A percentile compares a stretch with the other conserved stretches of the same genome.
Evolutionary conservation across 2,113 vertebrate genomes (phyloP).

Genomic region (Cyanocitta stelleri): DNA sequence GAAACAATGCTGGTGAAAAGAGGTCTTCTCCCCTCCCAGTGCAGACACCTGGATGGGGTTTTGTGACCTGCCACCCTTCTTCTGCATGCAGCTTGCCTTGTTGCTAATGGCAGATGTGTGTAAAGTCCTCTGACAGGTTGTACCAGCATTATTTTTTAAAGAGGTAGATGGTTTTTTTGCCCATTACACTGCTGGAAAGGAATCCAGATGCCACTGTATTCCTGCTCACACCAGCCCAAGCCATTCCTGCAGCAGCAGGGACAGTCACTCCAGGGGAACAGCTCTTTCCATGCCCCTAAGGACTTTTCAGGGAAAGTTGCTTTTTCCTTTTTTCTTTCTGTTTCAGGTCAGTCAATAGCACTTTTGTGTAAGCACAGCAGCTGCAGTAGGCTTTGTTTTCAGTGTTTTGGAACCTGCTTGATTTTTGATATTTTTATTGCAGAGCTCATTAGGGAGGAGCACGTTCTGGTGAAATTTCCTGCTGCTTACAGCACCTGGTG

Average conservation of each 20-base stretch:
- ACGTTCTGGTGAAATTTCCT: background rate
- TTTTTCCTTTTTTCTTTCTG: background rate
- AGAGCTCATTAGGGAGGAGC: background rate
- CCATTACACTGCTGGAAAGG: background rate
- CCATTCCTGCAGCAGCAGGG: background rate
- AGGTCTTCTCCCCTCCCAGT: background rate
- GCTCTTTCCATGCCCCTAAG: background rate
- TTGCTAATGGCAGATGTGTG: background rate
- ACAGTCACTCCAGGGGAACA: background rate
- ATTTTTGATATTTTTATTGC: background rate
- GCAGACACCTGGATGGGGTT: background rate
- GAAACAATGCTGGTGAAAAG: accelerated
- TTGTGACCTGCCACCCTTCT: background rate
- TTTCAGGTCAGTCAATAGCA: background rate
- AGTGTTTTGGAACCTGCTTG: background rate
- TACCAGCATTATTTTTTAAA: constrained; percentile 9
- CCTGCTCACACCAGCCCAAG: background rate
- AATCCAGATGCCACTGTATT: background rate
- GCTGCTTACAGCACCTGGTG: background rate
- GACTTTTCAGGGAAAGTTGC: background rate
- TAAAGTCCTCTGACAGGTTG: background rate
- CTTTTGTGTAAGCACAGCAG: background rate
- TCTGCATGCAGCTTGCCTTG: accelerated
- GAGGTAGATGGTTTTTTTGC: background rate
- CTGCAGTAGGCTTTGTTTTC: background rate